Conservation (phyloP, 1,140 invertebrate species). For the Armadillidium nasatum region DNA sequence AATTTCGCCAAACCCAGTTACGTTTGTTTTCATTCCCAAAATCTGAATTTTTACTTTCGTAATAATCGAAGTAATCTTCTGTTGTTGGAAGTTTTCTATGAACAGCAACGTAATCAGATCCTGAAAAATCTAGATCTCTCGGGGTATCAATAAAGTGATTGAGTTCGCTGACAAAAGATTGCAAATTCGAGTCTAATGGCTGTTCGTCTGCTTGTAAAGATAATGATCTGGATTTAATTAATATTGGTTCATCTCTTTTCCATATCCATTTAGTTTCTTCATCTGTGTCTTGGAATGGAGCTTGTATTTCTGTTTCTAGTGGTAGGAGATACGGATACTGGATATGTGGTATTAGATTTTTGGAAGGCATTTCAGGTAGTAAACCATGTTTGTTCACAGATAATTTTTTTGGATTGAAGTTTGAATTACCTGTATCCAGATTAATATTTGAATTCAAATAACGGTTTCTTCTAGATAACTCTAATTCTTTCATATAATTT, state of each 20-base stretch:
- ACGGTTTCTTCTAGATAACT: not conserved
- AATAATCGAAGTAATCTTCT: too few relatives aligned
- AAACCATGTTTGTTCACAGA: not conserved
- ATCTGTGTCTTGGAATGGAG: not conserved
- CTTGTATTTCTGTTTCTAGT: not conserved
- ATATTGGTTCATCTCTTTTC: not conserved
- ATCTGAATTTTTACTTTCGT: too few relatives aligned
- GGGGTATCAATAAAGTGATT: not conserved
- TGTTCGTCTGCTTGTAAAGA: not conserved
- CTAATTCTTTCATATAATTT: not conserved
- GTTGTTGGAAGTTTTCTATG: too few relatives aligned
- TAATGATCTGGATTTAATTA: not conserved
- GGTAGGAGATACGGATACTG: not conserved
- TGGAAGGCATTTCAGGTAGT: not conserved
- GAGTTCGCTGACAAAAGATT: not conserved
- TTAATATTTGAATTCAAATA: not conserved
- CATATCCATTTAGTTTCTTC: constrained; percentile 1
- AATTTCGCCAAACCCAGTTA: too few relatives aligned
- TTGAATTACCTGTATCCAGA: not conserved
- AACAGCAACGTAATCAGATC: not conserved
- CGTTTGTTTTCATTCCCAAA: too few relatives aligned
- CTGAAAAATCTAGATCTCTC: not conserved
- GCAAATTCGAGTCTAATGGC: not conserved
- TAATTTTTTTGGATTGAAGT: not conserved
- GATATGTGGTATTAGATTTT: not conserved